Percentiles rank a stretch among this genome's conserved stretches.
These are phyloP conservation scores for Panurus biarmicus DNA, from an alignment of 2,113 vertebrate genomes.

Conservation along the genomic window DNA sequence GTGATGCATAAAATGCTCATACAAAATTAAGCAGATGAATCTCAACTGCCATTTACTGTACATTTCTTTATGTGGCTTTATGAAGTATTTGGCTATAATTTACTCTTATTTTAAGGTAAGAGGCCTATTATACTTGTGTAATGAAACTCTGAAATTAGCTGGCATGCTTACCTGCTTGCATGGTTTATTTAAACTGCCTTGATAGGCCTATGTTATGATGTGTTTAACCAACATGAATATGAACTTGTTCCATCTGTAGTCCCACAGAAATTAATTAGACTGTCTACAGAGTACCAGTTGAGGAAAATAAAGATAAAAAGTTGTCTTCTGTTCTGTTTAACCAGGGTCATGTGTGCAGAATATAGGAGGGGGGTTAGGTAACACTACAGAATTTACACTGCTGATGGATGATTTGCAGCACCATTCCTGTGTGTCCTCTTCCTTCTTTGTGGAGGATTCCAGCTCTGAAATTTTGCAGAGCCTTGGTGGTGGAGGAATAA, in stretches of 20 bases:
- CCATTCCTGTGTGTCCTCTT: neutral
- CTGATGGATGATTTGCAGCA: neutral
- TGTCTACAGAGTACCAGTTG: neutral
- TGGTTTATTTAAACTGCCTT: neutral
- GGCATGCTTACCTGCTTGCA: neutral
- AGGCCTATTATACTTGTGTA: neutral
- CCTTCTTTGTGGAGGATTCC: neutral
- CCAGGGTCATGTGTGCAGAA: neutral
- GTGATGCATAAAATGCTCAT: neutral
- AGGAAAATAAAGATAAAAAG: neutral
- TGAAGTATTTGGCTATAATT: neutral
- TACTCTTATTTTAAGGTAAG: neutral
- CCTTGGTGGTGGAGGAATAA: neutral
- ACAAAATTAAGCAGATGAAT: conserved; percentile 4
- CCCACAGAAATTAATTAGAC: neutral
- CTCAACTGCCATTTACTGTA: neutral
- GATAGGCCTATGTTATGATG: neutral
- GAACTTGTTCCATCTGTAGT: neutral
- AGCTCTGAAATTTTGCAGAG: neutral
- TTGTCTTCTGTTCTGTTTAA: neutral
- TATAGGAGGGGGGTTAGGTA: neutral
- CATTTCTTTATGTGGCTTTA: neutral
- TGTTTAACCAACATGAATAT: neutral
- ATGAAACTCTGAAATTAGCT: neutral
- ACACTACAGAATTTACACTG: neutral